A percentile compares a stretch with the other conserved stretches of the same genome.
phyloP scores from a whole-genome alignment of 2,113 vertebrate species.

The Bos indicus region DNA sequence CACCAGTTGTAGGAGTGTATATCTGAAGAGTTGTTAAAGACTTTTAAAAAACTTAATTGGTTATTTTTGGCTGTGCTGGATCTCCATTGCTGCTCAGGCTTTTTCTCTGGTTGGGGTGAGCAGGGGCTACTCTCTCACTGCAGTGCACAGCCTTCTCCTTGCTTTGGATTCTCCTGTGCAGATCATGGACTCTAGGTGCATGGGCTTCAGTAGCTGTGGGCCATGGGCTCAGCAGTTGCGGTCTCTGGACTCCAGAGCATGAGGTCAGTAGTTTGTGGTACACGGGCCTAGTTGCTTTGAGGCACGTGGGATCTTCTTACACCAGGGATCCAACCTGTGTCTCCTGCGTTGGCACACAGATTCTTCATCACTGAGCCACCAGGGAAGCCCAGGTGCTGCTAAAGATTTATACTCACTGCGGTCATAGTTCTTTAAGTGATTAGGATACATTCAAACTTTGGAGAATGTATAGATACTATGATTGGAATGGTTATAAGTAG shows the following conservation, averaged over 20 bases:
- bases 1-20: background rate
- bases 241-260: background rate
- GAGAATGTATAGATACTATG: background rate
- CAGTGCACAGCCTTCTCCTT: background rate
- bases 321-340: background rate
- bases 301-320: background rate
- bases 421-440: background rate
- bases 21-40: background rate
- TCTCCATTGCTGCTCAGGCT: background rate
- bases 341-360: background rate
- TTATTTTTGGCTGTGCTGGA: background rate
- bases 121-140: background rate
- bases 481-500: background rate
- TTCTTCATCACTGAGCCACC: background rate
- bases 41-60: background rate
- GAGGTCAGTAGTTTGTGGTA: background rate
- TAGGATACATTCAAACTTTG: background rate
- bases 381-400: background rate
- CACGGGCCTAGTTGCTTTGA: background rate
- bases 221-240: fast-evolving
- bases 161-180: background rate
- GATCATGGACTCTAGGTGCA: background rate
- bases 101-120: background rate
- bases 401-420: background rate
- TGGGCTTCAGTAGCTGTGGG: background rate